Evolutionary conservation across 2,113 vertebrate species (phyloP), one percentile per base, ranked within the genome.

Genomic region (Grantiella picta): DNA sequence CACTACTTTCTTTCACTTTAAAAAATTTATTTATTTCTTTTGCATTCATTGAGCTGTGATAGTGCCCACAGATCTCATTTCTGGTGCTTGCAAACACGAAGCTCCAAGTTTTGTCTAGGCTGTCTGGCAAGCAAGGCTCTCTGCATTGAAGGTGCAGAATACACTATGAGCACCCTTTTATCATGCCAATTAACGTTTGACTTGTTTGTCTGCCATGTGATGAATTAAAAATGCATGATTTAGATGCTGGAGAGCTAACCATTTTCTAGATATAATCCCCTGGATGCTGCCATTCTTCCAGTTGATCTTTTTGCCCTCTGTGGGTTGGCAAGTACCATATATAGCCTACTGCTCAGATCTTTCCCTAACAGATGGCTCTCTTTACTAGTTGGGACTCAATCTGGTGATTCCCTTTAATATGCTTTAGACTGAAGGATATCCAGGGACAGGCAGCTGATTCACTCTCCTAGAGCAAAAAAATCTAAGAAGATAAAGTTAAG

Each of bases 361-460:
- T 97, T 96, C 95, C 96, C 95, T 97, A 97, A 96, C 98, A 98
- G 98, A 98, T 98, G 98, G 98, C 96, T 98, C 95, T 94, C 97
- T 98, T 97, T 96, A 95, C 97, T 97, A 97, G 96, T 97, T 94
- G 95, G 97, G 97, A 98, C 96, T 94, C 97, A 98, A 91, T 98
- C 98, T 98, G 97, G 97, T 97, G 97, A 97, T 98, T 98, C 96
- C 97, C 94, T 98, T 98, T 98, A 97, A 98, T 98, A 98, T 89
- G 96, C 92, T 97, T 95, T 97, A 97, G 97, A 93, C 79, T 96
- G 91, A 96, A 96, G 97, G 97, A 97, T 97, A 91, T 94, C 95
- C 94, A 92, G 86, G 89, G 90, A 97, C 82, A 92, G 95, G 81
- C 90, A 97, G 96, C 94, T 81, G 92, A 96, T 92, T 89, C 91